Conservation (phyloP, 2,888 invertebrate species). For the Luperina testacea region DNA sequence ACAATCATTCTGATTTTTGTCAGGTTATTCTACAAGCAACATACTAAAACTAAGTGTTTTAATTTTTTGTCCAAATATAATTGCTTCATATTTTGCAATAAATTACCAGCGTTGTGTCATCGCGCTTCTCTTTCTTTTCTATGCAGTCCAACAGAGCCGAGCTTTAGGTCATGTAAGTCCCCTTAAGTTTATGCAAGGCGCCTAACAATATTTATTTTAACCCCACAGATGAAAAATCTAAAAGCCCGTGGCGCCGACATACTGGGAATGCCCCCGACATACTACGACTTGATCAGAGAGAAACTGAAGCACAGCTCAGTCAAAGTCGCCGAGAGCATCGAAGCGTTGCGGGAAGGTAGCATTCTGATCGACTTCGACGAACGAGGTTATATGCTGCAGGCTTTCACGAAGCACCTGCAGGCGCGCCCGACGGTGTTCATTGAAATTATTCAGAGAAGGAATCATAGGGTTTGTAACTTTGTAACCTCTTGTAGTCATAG, state of each 20-base stretch:
- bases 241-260: conserved; percentile 96
- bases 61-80: too few relatives aligned
- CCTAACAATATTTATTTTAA: not conserved
- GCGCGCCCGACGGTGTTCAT: conserved; percentile 98
- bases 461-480: conserved; percentile 93
- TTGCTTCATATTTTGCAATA: too few relatives aligned
- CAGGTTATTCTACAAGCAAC: too few relatives aligned
- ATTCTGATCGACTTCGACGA: conserved; percentile 99
- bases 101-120: too few relatives aligned
- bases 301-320: conserved; percentile 93
- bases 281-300: conserved; percentile 95
- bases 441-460: conserved; percentile 98
- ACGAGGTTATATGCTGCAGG: conserved; percentile 98
- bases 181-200: too few relatives aligned
- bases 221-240: conserved; percentile 91
- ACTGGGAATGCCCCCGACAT: conserved; percentile 95
- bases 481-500: too few relatives aligned
- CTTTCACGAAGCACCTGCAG: conserved; percentile 98
- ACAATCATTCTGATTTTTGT: too few relatives aligned
- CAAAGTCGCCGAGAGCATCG: conserved; percentile 93
- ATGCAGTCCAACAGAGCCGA: too few relatives aligned
- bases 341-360: conserved; percentile 94
- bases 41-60: too few relatives aligned
- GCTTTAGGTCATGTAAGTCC: too few relatives aligned
- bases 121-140: too few relatives aligned